These are phyloP conservation scores for Notarius lentiginosus DNA, from an alignment of 2,113 vertebrate species.

Conservation along the genomic window DNA sequence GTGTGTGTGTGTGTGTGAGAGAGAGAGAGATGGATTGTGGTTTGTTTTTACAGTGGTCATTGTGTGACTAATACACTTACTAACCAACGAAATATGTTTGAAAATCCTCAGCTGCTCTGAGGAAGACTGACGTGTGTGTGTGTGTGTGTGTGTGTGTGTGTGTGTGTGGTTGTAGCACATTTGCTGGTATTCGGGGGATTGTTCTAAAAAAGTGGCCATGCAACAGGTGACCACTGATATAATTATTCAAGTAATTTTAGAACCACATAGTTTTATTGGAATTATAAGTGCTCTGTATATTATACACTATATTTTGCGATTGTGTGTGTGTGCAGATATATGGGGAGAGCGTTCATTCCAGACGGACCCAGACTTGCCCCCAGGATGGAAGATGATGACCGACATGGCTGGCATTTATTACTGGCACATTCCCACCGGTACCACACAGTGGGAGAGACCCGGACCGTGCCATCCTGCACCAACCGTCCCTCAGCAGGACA, in stretches of 20 bases:
- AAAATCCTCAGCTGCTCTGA: conserved; percentile 42
- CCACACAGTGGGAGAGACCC: conserved; percentile 95
- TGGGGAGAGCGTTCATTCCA: conserved; percentile 95
- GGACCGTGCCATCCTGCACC: conserved; percentile 71
- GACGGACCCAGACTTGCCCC: conserved; percentile 91
- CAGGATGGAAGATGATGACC: conserved; percentile 96
- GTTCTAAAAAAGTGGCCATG: not conserved
- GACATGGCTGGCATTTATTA: conserved; percentile 95
- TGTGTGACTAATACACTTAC: conserved; percentile 35
- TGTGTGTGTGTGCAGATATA: conserved; percentile 75
- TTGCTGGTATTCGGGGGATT: not conserved
- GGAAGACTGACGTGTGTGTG: not conserved
- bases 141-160: not conserved
- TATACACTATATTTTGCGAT: not conserved
- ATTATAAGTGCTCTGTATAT: not conserved
- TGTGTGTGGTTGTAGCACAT: not conserved
- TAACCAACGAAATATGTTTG: conserved; percentile 24
- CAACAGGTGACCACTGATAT: not conserved
- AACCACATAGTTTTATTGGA: not conserved
- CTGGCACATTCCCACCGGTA: conserved; percentile 97
- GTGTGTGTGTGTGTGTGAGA: conserved; percentile 37
- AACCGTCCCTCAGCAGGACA: conserved; percentile 56
- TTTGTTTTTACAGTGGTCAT: conserved; percentile 6
- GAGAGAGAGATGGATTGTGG: not conserved
- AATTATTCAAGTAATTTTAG: not conserved